Percentiles rank a stretch among this genome's conserved stretches.
These are phyloP conservation scores for Talpa occidentalis DNA, from an alignment of 2,113 vertebrate genomes.

Conservation along the genomic window DNA sequence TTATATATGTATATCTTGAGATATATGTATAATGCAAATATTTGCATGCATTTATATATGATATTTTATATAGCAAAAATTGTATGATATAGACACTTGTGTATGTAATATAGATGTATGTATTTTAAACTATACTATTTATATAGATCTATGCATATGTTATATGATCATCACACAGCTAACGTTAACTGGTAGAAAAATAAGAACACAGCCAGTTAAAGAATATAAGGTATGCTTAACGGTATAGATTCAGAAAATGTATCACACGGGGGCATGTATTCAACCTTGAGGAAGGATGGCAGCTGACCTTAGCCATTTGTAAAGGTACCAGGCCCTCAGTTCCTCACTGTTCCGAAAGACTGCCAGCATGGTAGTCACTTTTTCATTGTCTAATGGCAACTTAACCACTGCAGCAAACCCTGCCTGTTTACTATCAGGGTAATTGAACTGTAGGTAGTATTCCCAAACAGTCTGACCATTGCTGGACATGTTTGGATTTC, in stretches of 20 bases:
- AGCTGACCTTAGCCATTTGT: background rate
- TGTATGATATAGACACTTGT: background rate
- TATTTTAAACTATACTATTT: background rate
- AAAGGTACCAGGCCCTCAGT: background rate
- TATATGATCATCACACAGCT: background rate
- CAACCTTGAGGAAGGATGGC: background rate
- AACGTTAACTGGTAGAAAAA: background rate
- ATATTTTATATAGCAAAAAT: background rate
- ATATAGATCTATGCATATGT: background rate
- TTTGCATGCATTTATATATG: background rate
- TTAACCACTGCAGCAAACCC: background rate
- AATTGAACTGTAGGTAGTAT: background rate
- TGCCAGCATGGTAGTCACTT: background rate
- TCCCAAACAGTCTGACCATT: background rate
- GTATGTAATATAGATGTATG: background rate
- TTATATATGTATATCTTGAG: background rate
- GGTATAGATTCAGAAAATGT: background rate
- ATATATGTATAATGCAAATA: background rate
- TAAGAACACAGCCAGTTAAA: background rate
- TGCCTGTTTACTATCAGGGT: background rate
- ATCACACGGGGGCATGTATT: background rate
- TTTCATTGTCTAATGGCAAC: background rate
- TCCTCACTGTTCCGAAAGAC: background rate
- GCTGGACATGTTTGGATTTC: background rate
- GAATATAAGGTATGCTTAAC: background rate